Evolutionary conservation across 2,113 vertebrate genomes (phyloP), one percentile per base, ranked within the genome.

Genomic region (Eubucco bourcierii): DNA sequence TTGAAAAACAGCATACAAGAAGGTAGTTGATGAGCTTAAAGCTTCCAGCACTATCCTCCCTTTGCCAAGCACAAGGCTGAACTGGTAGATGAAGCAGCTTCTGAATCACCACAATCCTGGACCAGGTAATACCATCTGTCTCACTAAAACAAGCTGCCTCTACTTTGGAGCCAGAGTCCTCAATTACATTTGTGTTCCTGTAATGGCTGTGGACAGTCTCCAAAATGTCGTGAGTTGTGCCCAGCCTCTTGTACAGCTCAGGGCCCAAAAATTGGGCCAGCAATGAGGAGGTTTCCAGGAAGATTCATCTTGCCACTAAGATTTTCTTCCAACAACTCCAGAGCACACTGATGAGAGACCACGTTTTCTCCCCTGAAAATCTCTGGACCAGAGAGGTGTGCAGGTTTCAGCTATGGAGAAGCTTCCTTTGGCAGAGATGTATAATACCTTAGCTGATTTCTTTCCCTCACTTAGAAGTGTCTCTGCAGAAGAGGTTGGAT

Each of bases 291-390:
- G 23, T 15, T 85, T 90, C 74, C 65, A 88, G 31, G 58, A 58
- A 91, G 53, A 37, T 74, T 66, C 33, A 20, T 50, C 56, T 64
- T 83, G 65, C 56, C 68, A 60, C 37, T 15, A 52, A 59, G 34
- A 89, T 90, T 67, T 74, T n/a, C 70, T 84, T 80, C 73, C 47
- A 74, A 55, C 28, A 90, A 24, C 47, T 84, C 75, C 87, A 91
- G 10, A 64, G 61, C 5, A 1, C 2, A 0, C 9, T 64, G 76
- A 67, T 1, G 9, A 80, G 25, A 0, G 3, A 33, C 34, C 52
- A 33, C 7, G 14, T 71, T 67, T 90, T 76, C 28, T 47, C 47
- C 58, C 63, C 58, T 47, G n/a, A 60, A 68, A 47, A 58, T 37
- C 33, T 84, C 74, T 37, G 63, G 23, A 75, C 18, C 37, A 47